Evolutionary conservation across 2,888 invertebrate genomes (phyloP), one percentile per base, ranked within the genome.

Genomic region (Hipparchia semele): DNA sequence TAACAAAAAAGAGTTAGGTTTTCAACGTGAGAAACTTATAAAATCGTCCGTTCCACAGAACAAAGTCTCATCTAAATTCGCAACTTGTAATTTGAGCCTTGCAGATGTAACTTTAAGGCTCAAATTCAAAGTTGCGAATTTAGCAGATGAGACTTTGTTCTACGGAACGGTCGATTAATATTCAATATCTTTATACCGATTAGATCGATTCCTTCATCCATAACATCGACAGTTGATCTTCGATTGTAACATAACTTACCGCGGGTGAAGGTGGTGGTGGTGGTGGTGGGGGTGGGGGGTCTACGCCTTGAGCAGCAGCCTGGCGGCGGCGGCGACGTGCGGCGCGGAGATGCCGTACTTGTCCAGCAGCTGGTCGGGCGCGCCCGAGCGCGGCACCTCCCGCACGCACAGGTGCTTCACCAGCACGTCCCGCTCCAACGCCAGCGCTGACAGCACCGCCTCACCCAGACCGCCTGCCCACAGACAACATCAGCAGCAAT

Each of bases 321-420:
- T 92, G 8, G 96, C 97, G 59, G 98, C 98, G 70, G 93, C 92
- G 13, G 95, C 95, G 82, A 99, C 96, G 85, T 96, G 96, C 68
- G 95, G 95, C 2, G 98, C 96, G 79, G 97, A 97, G 84, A 99
- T 96, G 77, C 98, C 99, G 93, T 96, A 99, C 89, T 96, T 95
- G 80, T 99, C 97, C 75, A 99, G 94, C 70, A 99, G 95, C 3
- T 96, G 98, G 53, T 94, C 94, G 51, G 99, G 96, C 75, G 98
- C 97, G 0, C 99, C 99, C 58, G 99, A 99, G 78, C 99, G 96
- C 12, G 99, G 99, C 45, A 99, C 95, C 53, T 95, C 95, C 8
- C 94, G 91, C 49, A 99, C 98, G 78, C 96, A 98, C 78, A 99
- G 88, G 85, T 97, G 97, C 83, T 96, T 96, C 71, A 98, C 96